Evolutionary conservation across 2,113 vertebrate species (phyloP).

Genomic region (Sterna hirundo): DNA sequence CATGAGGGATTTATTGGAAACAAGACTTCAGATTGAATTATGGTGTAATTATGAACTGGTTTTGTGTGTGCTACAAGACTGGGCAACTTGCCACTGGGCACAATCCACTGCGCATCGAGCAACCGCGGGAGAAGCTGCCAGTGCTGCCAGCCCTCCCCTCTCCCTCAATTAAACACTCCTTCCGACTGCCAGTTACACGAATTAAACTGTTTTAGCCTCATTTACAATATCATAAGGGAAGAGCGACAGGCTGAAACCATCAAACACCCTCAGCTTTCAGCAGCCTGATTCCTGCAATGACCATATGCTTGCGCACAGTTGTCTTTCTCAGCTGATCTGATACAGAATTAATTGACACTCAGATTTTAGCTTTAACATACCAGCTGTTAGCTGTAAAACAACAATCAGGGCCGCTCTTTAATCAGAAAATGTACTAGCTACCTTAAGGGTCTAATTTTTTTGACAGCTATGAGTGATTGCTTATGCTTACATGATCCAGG

Average conservation of each 20-base stretch:
- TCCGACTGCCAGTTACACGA: constrained; percentile 45
- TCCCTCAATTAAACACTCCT: constrained; percentile 59
- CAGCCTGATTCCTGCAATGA: constrained; percentile 50
- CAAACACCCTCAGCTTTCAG: constrained; percentile 52
- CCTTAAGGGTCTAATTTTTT: constrained; percentile 35
- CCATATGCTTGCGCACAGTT: constrained; percentile 54
- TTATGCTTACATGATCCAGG: neutral
- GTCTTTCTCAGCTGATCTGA: constrained; percentile 66
- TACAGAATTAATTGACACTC: constrained; percentile 69
- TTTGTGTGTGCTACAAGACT: constrained; percentile 52
- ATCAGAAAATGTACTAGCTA: constrained; percentile 35
- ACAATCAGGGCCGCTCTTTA: neutral
- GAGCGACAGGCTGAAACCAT: constrained; percentile 59
- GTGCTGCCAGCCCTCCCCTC: constrained; percentile 34
- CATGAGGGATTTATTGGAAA: constrained; percentile 67
- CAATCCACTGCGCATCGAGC: constrained; percentile 38
- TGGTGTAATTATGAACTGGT: constrained; percentile 74
- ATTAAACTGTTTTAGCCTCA: constrained; percentile 65
- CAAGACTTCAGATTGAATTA: constrained; percentile 76
- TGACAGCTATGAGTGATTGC: constrained; percentile 37
- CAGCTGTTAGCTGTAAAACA: constrained; percentile 60
- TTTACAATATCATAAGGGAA: constrained; percentile 67
- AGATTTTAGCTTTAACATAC: constrained; percentile 59
- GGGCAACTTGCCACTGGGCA: constrained; percentile 70
- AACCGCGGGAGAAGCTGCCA: neutral